Conservation (phyloP, 2,113 vertebrate genomes). For the Istiophorus platypterus region DNA sequence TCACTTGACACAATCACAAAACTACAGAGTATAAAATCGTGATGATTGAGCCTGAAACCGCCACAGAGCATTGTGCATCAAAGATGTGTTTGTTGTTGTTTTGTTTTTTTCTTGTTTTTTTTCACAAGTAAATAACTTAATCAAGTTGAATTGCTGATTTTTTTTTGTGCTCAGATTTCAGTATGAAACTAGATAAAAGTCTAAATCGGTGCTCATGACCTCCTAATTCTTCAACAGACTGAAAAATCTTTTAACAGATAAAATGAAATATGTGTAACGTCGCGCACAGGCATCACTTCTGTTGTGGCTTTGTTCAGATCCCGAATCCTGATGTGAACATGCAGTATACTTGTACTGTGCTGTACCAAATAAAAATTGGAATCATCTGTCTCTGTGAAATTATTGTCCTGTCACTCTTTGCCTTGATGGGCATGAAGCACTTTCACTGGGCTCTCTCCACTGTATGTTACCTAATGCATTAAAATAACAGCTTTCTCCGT, state of each 20-base stretch:
- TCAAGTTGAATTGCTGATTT: neutral
- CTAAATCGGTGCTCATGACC: constrained; percentile 30
- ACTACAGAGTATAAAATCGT: neutral
- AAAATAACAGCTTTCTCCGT: neutral
- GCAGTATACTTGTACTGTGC: constrained; percentile 50
- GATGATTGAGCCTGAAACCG: neutral
- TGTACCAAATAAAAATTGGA: constrained; percentile 77
- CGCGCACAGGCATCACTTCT: constrained; percentile 11
- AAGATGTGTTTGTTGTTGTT: neutral
- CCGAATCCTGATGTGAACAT: constrained; percentile 67
- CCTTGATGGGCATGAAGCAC: too few species aligned
- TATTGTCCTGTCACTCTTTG: neutral
- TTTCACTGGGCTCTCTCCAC: neutral
- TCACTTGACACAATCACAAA: constrained; percentile 10
- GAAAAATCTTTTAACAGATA: constrained; percentile 22
- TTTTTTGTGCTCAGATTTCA: neutral
- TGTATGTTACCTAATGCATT: neutral
- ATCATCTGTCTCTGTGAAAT: constrained; percentile 50
- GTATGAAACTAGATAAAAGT: neutral
- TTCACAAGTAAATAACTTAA: neutral
- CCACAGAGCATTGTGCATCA: neutral
- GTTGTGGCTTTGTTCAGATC: constrained; percentile 53
- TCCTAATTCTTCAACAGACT: constrained; percentile 15
- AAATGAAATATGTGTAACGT: constrained; percentile 23
- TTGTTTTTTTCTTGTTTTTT: neutral